phyloP scores from a whole-genome alignment of 1,140 invertebrate genomes.

The Bacillus rossius region DNA sequence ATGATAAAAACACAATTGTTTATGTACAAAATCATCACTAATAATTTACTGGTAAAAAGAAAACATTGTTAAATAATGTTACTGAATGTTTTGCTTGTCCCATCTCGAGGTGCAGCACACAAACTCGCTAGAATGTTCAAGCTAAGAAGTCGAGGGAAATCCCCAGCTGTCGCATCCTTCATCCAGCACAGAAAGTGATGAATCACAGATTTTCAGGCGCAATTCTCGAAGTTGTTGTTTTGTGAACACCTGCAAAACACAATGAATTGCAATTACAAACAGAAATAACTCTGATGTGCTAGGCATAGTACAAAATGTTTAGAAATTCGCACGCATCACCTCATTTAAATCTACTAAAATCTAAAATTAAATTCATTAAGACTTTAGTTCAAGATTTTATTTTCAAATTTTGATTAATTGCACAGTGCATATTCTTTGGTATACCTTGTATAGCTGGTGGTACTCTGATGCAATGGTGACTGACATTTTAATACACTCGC shows the following conservation, averaged over 20 bases:
- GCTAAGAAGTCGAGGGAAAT: constrained; percentile 5
- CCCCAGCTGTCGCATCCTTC: constrained; percentile 7
- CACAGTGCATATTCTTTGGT: constrained; percentile 24
- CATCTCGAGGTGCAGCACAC: too few species aligned
- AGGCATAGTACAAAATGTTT: not conserved
- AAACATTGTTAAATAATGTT: too few species aligned
- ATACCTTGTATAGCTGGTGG: constrained; percentile 66
- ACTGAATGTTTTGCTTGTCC: too few species aligned
- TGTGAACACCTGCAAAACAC: constrained; percentile 7
- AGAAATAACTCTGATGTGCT: not conserved
- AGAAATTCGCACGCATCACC: not conserved
- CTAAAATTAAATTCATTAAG: not conserved
- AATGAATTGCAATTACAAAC: not conserved
- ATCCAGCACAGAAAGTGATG: constrained; percentile 6
- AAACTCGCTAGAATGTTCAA: too few species aligned
- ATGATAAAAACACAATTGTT: too few species aligned
- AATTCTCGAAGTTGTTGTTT: not conserved
- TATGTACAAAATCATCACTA: too few species aligned
- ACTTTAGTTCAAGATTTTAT: not conserved
- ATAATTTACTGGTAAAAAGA: too few species aligned
- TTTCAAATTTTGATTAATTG: not conserved
- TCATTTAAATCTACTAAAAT: not conserved
- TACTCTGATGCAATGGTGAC: constrained; percentile 74
- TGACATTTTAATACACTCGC: constrained; percentile 71
- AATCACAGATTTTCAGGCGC: not conserved